These are phyloP conservation scores for Aradophagus sp. DNA, from an alignment of 1,140 invertebrate species.

Conservation along the genomic window DNA sequence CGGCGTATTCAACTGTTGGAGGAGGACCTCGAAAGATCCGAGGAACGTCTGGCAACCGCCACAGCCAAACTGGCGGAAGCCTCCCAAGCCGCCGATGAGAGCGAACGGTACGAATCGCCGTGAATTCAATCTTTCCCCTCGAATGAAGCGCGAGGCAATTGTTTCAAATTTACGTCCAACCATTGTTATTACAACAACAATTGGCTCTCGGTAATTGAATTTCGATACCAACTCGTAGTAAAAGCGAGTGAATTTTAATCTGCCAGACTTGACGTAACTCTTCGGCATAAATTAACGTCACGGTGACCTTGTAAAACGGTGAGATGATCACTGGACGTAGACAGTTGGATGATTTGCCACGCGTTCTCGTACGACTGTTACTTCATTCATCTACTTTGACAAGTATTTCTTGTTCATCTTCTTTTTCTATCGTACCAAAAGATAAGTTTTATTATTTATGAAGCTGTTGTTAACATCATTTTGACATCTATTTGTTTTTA, in stretches of 20 bases:
- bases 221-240: no score
- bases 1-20: constrained; percentile 98
- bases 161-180: no score
- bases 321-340: neutral
- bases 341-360: constrained; percentile 14
- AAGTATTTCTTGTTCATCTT: no score
- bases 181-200: no score
- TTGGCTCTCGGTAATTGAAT: neutral
- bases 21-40: constrained; percentile 98
- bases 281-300: constrained; percentile 22
- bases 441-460: no score
- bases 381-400: constrained; percentile 9
- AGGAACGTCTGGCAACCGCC: constrained; percentile 96
- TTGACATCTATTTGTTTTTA: no score
- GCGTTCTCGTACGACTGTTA: constrained; percentile 12
- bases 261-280: no score
- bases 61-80: constrained; percentile 98
- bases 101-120: constrained; percentile 91
- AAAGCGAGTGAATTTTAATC: no score
- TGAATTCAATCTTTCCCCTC: neutral
- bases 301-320: constrained; percentile 6
- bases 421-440: neutral
- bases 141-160: neutral
- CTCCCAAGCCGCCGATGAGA: constrained; percentile 99
- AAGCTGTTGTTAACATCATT: no score